Evolutionary conservation across 2,113 vertebrate species (phyloP).

Genomic region (Martes martes): DNA sequence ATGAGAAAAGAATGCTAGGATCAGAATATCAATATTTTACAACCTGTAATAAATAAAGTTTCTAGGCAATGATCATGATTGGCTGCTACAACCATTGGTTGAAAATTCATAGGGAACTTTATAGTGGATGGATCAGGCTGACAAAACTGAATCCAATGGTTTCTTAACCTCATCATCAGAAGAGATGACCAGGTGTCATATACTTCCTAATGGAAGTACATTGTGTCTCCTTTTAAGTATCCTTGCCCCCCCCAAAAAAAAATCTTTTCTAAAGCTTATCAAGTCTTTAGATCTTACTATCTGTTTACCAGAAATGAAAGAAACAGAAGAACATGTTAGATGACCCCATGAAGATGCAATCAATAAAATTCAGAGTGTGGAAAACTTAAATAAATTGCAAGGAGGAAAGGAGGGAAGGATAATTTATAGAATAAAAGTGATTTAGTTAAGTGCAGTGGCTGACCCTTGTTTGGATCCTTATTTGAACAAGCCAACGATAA

Average conservation of each 20-base stretch:
- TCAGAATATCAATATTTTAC: background rate
- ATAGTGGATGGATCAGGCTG: background rate
- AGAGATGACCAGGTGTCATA: background rate
- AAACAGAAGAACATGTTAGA: background rate
- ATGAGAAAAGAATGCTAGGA: background rate
- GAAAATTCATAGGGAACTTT: background rate
- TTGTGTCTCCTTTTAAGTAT: background rate
- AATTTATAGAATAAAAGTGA: background rate
- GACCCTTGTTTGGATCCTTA: background rate
- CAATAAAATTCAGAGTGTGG: background rate
- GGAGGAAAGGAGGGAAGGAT: background rate
- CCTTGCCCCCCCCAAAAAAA: background rate
- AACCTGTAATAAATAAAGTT: background rate
- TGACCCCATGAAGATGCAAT: background rate
- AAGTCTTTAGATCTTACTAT: background rate
- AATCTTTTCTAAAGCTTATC: background rate
- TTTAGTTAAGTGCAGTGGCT: background rate
- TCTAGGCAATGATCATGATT: background rate
- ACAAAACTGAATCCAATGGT: background rate
- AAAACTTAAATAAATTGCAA: constrained; percentile 25
- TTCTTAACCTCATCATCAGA: background rate
- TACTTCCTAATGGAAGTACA: background rate
- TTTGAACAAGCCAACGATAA: background rate
- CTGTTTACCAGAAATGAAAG: background rate
- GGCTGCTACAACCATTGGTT: background rate